Evolutionary conservation across 2,113 vertebrate species (phyloP).

Genomic region (Butorides virescens): DNA sequence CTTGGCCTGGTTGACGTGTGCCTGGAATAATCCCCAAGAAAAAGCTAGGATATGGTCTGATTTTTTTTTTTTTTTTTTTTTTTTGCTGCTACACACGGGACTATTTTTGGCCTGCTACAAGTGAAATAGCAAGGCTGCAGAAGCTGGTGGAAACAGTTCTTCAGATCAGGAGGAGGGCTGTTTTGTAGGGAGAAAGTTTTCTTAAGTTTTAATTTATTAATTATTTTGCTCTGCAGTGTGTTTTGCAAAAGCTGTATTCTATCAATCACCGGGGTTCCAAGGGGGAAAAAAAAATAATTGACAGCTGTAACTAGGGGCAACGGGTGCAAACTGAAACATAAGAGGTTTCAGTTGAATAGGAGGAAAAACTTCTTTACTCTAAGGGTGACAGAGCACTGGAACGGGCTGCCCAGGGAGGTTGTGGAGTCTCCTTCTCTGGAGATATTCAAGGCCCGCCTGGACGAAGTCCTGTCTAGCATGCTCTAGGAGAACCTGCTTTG

Average conservation of each 20-base stretch:
- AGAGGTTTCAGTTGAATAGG: no score
- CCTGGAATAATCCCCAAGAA: not conserved
- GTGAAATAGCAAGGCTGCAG: not conserved
- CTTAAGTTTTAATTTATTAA: not conserved
- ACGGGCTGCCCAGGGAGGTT: no score
- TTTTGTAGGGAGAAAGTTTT: not conserved
- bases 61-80: not conserved
- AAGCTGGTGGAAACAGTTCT: not conserved
- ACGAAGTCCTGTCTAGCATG: no score
- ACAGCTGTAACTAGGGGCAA: no score
- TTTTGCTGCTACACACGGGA: not conserved
- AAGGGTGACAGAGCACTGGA: no score
- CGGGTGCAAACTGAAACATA: no score
- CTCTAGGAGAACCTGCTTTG: no score
- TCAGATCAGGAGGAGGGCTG: not conserved
- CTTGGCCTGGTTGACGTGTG: not conserved
- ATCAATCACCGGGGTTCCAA: not conserved
- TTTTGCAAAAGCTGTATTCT: not conserved
- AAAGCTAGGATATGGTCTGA: not conserved
- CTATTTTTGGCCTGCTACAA: not conserved
- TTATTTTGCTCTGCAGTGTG: not conserved
- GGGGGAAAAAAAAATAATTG: not conserved
- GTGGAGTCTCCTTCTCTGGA: no score
- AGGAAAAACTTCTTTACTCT: no score
- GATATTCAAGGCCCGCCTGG: no score